Evolutionary conservation across 2,797 vertebrate species (phyloP), one percentile per base, ranked within the genome.

Genomic region (Myripristis jacobus): DNA sequence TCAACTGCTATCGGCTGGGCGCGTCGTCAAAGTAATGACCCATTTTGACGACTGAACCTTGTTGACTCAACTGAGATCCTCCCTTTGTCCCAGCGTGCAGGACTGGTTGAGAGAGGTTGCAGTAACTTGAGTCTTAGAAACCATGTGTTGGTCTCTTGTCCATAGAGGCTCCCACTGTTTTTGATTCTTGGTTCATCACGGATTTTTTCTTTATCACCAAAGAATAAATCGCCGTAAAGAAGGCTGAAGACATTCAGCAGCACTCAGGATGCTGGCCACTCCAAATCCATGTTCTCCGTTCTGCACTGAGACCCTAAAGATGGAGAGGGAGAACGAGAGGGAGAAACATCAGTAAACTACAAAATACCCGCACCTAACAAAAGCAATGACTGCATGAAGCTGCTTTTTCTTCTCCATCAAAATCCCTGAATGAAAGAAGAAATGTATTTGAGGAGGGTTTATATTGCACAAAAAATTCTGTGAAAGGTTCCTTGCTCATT

Each of bases 281-380:
- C 68, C 27, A 36, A 59, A 52, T 52, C 63, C 56, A 44, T 64
- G 44, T 31, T 36, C n/a, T 76, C 44, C 80, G 41, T 4, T 0
- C 22, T 44, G 34, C 22, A 65, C 75, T 0, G 10, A 31, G 51
- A 80, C 64, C 70, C 84, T 85, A 36, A 52, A 71, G 53, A 66
- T 13, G 2, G 21, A 43, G 34, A 65, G 15, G 76, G 38, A 79
- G n/a, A 24, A 44, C 48, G 21, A 80, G 36, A 79, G 3, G 55
- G 43, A 66, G 38, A 78, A 13, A 79, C 27, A 60, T 87, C 52
- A 64, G 65, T 76, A 3, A 71, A 51, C 16, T 22, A 22, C 52
- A 63, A 51, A 66, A 41, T 57, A 60, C 31, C 55, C n/a, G 1
- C 2, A n/a, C 44, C 34, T 61, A 58, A 75, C 36, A 75, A 52